Evolutionary conservation across 2,113 vertebrate species (phyloP).

Genomic region (Callocephalon fimbriatum): DNA sequence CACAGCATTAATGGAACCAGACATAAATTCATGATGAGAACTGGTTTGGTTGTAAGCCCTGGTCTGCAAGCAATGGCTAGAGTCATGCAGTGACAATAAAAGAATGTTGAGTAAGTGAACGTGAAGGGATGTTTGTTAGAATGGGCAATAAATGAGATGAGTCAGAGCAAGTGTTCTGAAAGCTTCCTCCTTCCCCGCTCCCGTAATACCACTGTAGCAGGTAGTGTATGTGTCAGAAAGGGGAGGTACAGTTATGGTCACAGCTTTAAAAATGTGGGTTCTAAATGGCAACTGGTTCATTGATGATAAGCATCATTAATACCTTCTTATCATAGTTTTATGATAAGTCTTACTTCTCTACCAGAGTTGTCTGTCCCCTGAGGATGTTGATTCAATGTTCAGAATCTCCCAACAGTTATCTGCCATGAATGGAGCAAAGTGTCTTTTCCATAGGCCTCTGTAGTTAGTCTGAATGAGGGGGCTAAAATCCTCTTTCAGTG

Average conservation of each 20-base stretch:
- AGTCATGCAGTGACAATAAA: neutral
- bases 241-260: neutral
- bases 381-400: rapidly evolving
- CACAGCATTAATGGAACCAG: neutral
- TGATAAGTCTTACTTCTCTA: neutral
- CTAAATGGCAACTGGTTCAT: neutral
- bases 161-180: neutral
- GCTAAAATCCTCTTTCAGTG: neutral
- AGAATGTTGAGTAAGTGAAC: neutral
- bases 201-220: rapidly evolving
- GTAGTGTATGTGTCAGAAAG: neutral
- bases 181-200: neutral
- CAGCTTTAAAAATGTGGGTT: neutral
- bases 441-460: neutral
- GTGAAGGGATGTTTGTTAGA: neutral
- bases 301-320: neutral
- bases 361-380: neutral
- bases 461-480: neutral
- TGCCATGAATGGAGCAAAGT: neutral
- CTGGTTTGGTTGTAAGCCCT: neutral
- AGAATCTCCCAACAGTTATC: neutral
- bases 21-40: neutral
- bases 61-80: neutral
- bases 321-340: neutral
- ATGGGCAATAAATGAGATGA: neutral